Conservation (phyloP, 2,113 vertebrate species). For the Tragelaphus buxtoni region DNA sequence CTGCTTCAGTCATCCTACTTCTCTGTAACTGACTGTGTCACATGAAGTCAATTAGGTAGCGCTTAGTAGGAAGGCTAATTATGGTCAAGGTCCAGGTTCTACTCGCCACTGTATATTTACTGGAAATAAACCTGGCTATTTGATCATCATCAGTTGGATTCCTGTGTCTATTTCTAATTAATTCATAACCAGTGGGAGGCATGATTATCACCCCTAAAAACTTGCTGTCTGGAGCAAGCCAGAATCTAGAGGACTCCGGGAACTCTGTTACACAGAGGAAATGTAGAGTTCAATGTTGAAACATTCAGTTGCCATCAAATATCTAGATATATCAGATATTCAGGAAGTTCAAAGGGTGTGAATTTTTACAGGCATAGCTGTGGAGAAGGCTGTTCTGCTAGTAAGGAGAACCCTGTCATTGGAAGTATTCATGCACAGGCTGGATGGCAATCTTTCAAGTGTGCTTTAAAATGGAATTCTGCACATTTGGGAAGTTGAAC, state of each 20-base stretch:
- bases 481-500: background rate
- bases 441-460: background rate
- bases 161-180: constrained; percentile 2
- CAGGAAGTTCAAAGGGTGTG: background rate
- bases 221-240: background rate
- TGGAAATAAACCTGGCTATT: constrained; percentile 30
- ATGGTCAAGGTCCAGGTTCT: background rate
- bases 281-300: background rate
- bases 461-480: constrained; percentile 32
- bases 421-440: background rate
- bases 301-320: background rate
- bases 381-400: background rate
- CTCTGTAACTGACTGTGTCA: background rate
- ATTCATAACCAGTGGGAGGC: background rate
- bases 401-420: background rate
- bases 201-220: background rate
- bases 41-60: background rate
- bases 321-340: background rate
- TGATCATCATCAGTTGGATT: background rate
- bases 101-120: background rate
- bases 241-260: background rate
- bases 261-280: background rate
- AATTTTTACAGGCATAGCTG: background rate
- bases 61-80: background rate
- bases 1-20: background rate